These are phyloP conservation scores for Mugil cephalus DNA, from an alignment of 2,113 vertebrate genomes.

Conservation along the genomic window DNA sequence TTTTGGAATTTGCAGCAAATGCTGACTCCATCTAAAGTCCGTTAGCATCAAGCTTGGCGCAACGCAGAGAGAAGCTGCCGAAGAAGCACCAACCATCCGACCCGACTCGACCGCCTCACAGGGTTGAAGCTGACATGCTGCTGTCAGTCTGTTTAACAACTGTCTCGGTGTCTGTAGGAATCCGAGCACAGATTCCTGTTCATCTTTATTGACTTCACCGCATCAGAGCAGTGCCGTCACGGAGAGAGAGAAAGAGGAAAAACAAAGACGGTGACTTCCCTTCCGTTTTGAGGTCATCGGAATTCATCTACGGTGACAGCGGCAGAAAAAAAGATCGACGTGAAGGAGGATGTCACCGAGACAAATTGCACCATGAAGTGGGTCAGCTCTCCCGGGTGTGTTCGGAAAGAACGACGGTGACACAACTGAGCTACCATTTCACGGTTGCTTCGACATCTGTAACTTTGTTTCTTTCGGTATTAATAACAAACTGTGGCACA, in stretches of 20 bases:
- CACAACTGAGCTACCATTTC: constrained; percentile 44
- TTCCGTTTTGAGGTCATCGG: constrained; percentile 56
- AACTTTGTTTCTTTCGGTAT: not conserved
- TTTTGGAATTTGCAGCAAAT: not conserved
- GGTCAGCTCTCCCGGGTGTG: constrained; percentile 64
- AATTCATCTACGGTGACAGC: constrained; percentile 50
- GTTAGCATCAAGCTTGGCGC: not conserved
- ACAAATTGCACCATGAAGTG: constrained; percentile 66
- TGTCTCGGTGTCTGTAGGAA: not conserved
- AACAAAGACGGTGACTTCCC: constrained; percentile 11
- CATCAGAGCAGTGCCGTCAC: not conserved
- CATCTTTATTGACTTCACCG: constrained; percentile 21
- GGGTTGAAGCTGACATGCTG: not conserved
- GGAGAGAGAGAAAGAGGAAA: constrained; percentile 12
- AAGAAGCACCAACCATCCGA: not conserved
- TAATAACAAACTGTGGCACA: not conserved
- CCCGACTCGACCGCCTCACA: not conserved
- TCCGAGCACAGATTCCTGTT: not conserved
- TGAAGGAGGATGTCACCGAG: constrained; percentile 55
- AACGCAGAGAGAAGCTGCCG: not conserved
- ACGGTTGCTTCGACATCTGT: constrained; percentile 32
- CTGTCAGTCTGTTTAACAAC: not conserved
- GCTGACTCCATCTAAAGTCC: not conserved
- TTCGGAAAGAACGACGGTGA: constrained; percentile 56
- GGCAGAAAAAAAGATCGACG: constrained; percentile 57